Base-by-base conservation (phyloP, 2,113 vertebrate genomes). In the Trachemys scripta region DNA sequence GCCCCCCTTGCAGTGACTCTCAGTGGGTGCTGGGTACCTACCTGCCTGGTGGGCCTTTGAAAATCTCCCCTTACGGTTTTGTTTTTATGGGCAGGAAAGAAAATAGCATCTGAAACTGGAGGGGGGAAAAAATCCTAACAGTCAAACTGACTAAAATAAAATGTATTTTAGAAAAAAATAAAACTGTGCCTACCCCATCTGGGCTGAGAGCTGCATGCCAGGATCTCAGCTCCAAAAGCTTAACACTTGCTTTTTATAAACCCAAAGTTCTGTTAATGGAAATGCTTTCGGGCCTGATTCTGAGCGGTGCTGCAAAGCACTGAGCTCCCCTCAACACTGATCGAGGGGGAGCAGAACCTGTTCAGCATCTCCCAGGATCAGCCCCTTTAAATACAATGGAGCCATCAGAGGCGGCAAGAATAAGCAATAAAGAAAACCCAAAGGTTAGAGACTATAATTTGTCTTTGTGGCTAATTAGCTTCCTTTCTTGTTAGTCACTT, bases 401-500 rank as follows among this genome's bases (percentile, higher is more conserved):
- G 65, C 84, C 0, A 8, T 79, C 0, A 10, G 93, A 90, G 56
- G 8, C 54, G 12, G 5, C 0, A 0, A 65, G 47, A 56, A 80
- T 35, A 50, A 47, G 75, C 57, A 35, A 49, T n/a, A 80, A 72
- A 72, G 89, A 88, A 56, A 25, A 82, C 2, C 50, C 2, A 38
- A 69, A 81, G 75, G 76, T 76, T 22, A 45, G 69, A 76, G 89
- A 93, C 19, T 86, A 16, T 79, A 76, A 96, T 97, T 94, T 93
- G 79, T 88, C 92, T 97, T 95, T 62, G 93, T 53, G 93, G 97
- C 93, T 98, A 96, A 98, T 98, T 94, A 98, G 90, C 76, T 95
- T 95, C 93, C 95, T 84, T 98, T 95, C 97, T 97, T 92, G 82
- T 93, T 96, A 96, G 95, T 57, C 96, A 90, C 96, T 97, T 93